A percentile compares a stretch with the other conserved stretches of the same genome.
Evolutionary conservation across 2,797 vertebrate genomes (phyloP).

Genomic region (Ciconia nigra): DNA sequence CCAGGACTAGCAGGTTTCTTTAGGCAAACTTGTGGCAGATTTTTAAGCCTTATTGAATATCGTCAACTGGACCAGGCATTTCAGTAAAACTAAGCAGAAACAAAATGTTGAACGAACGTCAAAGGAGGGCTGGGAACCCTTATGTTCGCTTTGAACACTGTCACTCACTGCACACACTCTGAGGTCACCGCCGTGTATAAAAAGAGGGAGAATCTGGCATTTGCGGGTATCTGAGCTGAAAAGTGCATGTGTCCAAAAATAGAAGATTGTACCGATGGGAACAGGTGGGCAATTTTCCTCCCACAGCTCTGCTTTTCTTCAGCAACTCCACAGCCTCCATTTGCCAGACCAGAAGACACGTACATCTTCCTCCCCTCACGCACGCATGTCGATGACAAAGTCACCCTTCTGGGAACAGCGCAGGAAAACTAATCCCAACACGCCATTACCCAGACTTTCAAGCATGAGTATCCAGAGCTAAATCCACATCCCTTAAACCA

Average conservation of each 20-base stretch:
- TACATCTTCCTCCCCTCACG: neutral
- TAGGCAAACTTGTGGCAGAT: neutral
- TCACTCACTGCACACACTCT: neutral
- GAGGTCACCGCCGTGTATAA: neutral
- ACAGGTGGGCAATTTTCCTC: conserved; percentile 59
- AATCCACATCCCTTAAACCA: neutral
- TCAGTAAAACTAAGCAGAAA: neutral
- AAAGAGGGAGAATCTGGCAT: neutral
- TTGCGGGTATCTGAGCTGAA: neutral
- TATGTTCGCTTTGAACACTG: neutral
- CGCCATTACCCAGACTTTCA: neutral
- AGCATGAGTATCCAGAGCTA: neutral
- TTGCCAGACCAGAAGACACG: conserved; percentile 35
- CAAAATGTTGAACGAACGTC: neutral
- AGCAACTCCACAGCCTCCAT: conserved; percentile 10
- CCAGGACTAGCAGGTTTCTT: no score
- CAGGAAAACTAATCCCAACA: neutral
- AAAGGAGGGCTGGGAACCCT: neutral
- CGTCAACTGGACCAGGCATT: neutral
- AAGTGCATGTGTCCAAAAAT: conserved; percentile 52
- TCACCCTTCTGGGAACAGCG: neutral
- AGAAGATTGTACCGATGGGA: conserved; percentile 24
- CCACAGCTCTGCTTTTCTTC: conserved; percentile 36
- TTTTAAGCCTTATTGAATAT: neutral
- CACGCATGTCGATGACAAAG: neutral